A percentile compares a stretch with the other conserved stretches of the same genome.
Conservation (phyloP, 2,797 vertebrate species). For the Anguilla pacifica region DNA sequence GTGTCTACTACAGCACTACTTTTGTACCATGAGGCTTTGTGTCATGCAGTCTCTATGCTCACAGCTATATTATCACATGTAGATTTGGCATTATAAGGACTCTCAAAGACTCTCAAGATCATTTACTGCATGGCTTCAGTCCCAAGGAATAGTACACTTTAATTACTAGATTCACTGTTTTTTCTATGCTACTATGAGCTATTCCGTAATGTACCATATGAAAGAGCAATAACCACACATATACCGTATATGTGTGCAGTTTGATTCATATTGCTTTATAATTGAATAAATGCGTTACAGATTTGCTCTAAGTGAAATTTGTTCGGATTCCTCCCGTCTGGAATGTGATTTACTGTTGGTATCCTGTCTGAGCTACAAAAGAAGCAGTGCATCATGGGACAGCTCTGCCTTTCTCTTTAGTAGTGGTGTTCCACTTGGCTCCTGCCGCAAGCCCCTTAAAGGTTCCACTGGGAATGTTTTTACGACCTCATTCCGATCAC, state of each 20-base stretch:
- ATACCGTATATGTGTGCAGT: neutral
- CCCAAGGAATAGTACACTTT: too few species aligned
- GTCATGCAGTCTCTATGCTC: too few species aligned
- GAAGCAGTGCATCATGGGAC: neutral
- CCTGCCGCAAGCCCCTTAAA: slow-evolving; percentile 44
- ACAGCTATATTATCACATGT: neutral
- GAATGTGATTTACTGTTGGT: neutral
- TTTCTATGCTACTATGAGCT: neutral
- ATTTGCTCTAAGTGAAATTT: neutral
- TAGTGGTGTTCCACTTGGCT: slow-evolving; percentile 34
- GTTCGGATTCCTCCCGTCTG: neutral
- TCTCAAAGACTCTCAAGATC: neutral
- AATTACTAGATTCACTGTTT: too few species aligned
- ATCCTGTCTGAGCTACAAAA: neutral
- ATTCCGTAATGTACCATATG: too few species aligned
- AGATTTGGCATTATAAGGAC: neutral
- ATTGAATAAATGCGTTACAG: neutral
- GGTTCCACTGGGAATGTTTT: slow-evolving; percentile 40
- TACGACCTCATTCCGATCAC: slow-evolving; percentile 40
- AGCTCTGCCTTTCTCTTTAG: slow-evolving; percentile 49
- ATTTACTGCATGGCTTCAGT: neutral
- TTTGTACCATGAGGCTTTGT: too few species aligned
- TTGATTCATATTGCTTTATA: neutral
- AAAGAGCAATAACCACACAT: neutral
- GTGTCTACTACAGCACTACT: neutral